Percentiles rank a stretch among this genome's conserved stretches.
These are phyloP conservation scores for Gephyroberyx darwinii DNA, from an alignment of 2,797 vertebrate genomes.

Conservation along the genomic window DNA sequence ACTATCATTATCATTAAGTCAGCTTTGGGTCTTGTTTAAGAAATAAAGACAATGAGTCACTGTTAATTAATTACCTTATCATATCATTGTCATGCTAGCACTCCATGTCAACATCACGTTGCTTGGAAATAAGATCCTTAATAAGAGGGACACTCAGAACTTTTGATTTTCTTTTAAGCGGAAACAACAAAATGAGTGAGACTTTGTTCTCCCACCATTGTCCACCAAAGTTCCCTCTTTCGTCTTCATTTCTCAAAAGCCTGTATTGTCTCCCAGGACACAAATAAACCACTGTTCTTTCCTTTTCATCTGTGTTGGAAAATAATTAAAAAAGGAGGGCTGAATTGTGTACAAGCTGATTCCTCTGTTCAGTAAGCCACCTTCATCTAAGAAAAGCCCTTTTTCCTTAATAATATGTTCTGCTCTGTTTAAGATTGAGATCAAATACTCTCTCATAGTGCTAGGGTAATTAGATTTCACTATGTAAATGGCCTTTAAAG, in stretches of 20 bases:
- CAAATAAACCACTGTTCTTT: constrained; percentile 79
- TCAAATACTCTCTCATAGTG: constrained; percentile 84
- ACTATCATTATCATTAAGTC: constrained; percentile 5
- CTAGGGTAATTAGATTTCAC: constrained; percentile 85
- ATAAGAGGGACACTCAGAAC: constrained; percentile 41
- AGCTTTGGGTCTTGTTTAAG: not conserved
- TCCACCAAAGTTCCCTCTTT: constrained; percentile 63
- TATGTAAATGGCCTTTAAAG: constrained; percentile 86
- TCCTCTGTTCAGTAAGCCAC: constrained; percentile 81
- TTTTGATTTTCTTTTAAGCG: constrained; percentile 52
- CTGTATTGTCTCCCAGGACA: constrained; percentile 69
- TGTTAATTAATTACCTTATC: not conserved
- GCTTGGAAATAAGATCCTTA: constrained; percentile 40
- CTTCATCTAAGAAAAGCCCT: constrained; percentile 77
- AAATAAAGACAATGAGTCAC: not conserved
- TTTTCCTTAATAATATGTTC: constrained; percentile 82
- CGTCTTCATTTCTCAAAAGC: constrained; percentile 60
- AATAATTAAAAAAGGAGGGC: constrained; percentile 81
- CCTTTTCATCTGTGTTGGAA: constrained; percentile 76
- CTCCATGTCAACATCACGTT: constrained; percentile 23
- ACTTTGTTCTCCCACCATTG: constrained; percentile 66
- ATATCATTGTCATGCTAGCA: constrained; percentile 2
- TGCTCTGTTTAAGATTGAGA: constrained; percentile 85
- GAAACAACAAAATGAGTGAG: constrained; percentile 50
- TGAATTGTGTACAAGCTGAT: constrained; percentile 83